These are phyloP conservation scores for Struthio camelus DNA, from an alignment of 2,113 vertebrate species.

Conservation along the genomic window DNA sequence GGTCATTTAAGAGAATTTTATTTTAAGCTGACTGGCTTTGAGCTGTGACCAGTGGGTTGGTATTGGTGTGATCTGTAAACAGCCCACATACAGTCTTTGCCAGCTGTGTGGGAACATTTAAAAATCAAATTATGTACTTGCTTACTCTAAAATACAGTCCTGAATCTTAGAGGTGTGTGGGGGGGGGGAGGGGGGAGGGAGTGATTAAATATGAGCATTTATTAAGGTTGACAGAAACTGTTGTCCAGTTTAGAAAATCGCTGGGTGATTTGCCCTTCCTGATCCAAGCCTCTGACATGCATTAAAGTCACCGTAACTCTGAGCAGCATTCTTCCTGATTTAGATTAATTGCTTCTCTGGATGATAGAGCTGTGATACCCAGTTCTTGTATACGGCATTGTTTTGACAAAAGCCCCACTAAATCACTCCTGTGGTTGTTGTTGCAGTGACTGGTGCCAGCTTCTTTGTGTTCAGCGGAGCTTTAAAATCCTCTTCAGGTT, in stretches of 20 bases:
- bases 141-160: neutral
- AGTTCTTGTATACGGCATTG: neutral
- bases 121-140: neutral
- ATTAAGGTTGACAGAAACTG: neutral
- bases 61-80: neutral
- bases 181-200: neutral
- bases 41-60: neutral
- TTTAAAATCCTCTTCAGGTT: conserved; percentile 95
- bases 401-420: neutral
- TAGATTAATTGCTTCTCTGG: neutral
- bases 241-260: neutral
- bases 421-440: conserved; percentile 24
- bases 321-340: neutral
- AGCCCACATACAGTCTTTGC: neutral
- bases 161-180: neutral
- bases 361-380: neutral
- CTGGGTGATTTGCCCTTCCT: neutral
- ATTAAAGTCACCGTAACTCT: neutral
- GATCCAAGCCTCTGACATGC: neutral
- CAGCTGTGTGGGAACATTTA: neutral
- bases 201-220: neutral
- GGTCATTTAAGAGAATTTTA: neutral
- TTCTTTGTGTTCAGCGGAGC: conserved; percentile 99
- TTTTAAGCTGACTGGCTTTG: neutral
- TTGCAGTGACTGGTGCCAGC: conserved; percentile 95